A percentile compares a stretch with the other conserved stretches of the same genome.
phyloP scores from a whole-genome alignment of 2,888 invertebrate species.

The Lucinisca nassula region DNA sequence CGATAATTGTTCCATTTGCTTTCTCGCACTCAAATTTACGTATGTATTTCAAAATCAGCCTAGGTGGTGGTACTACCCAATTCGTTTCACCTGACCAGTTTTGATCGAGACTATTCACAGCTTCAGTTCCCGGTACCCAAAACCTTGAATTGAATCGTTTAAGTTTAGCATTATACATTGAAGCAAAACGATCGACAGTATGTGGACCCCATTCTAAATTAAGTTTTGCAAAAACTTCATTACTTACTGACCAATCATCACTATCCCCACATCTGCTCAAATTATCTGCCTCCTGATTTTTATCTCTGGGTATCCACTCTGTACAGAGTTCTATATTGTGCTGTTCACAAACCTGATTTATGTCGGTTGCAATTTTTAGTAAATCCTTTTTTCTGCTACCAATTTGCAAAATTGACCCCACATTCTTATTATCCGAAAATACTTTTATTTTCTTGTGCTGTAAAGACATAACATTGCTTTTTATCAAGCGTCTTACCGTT shows the following conservation, averaged over 20 bases:
- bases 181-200: neutral
- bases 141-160: neutral
- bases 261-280: neutral
- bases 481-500: neutral
- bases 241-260: neutral
- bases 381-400: neutral
- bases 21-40: neutral
- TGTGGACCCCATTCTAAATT: neutral
- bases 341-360: neutral
- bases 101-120: neutral
- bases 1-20: neutral
- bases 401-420: neutral
- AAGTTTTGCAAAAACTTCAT: neutral
- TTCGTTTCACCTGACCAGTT: neutral
- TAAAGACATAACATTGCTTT: neutral
- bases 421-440: neutral
- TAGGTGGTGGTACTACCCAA: slow-evolving; percentile 1
- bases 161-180: neutral
- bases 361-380: neutral
- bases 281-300: neutral
- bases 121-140: neutral
- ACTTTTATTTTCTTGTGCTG: neutral
- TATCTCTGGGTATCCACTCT: slow-evolving; percentile 3
- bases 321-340: neutral
- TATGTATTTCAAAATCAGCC: neutral